These are phyloP conservation scores for Scolopax mira DNA, from an alignment of 2,113 vertebrate genomes.

Conservation along the genomic window DNA sequence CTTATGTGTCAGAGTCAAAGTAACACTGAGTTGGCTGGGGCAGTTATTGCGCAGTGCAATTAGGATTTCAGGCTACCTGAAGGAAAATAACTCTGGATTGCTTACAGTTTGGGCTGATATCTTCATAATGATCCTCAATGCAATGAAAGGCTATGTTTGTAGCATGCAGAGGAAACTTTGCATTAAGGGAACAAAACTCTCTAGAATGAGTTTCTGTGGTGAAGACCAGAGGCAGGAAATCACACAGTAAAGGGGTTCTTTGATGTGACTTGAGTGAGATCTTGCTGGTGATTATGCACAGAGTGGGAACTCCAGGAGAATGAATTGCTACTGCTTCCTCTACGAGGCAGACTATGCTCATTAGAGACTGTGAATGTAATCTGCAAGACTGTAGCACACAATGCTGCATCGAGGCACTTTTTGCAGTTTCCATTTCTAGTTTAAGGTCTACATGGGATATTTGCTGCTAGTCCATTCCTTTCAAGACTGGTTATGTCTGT, in stretches of 20 bases:
- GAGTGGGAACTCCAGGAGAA: neutral
- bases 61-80: neutral
- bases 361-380: neutral
- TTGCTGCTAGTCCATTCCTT: neutral
- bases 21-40: rapidly evolving
- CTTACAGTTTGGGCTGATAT: neutral
- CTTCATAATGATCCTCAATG: neutral
- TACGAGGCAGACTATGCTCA: neutral
- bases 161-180: neutral
- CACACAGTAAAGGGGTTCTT: neutral
- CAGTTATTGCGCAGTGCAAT: neutral
- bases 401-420: neutral
- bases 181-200: neutral
- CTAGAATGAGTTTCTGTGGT: neutral
- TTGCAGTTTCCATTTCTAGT: neutral
- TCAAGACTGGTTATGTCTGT: neutral
- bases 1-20: neutral
- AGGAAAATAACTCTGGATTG: neutral
- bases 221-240: neutral
- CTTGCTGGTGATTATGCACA: neutral
- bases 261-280: neutral
- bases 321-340: neutral
- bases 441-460: neutral
- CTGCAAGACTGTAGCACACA: neutral
- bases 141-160: neutral